phyloP scores from a whole-genome alignment of 2,797 vertebrate species.

The Amniataba percoides region DNA sequence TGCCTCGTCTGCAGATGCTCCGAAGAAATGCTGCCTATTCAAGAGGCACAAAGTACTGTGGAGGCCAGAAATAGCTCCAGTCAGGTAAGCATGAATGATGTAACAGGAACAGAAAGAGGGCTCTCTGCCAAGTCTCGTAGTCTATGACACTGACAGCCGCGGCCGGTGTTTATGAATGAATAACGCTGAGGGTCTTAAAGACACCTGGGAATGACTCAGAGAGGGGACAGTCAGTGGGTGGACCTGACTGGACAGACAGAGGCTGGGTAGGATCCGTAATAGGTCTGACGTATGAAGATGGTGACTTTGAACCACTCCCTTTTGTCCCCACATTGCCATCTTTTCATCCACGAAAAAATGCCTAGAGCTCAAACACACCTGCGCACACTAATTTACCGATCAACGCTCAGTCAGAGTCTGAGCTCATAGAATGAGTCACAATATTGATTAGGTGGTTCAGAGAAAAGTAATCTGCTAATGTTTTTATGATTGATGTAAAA shows the following conservation, averaged over 20 bases:
- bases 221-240: conserved; percentile 56
- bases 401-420: conserved; percentile 4
- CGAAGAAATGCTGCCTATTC: conserved; percentile 70
- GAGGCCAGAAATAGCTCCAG: conserved; percentile 80
- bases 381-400: not conserved
- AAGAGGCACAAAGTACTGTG: conserved; percentile 66
- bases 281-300: conserved; percentile 36
- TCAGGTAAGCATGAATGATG: conserved; percentile 82
- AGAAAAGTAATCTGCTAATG: not conserved
- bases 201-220: conserved; percentile 65
- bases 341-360: not conserved
- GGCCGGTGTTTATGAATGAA: conserved; percentile 82
- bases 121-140: conserved; percentile 77
- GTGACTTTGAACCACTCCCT: conserved; percentile 49
- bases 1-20: conserved; percentile 68
- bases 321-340: not conserved
- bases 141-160: conserved; percentile 69
- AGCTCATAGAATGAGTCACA: not conserved
- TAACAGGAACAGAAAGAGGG: conserved; percentile 72
- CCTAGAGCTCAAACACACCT: not conserved
- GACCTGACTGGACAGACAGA: conserved; percentile 32
- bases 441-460: not conserved
- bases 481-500: not conserved
- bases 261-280: conserved; percentile 42
- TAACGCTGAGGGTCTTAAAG: conserved; percentile 63